phyloP scores from a whole-genome alignment of 2,113 vertebrate species.

The Cervus canadensis region DNA sequence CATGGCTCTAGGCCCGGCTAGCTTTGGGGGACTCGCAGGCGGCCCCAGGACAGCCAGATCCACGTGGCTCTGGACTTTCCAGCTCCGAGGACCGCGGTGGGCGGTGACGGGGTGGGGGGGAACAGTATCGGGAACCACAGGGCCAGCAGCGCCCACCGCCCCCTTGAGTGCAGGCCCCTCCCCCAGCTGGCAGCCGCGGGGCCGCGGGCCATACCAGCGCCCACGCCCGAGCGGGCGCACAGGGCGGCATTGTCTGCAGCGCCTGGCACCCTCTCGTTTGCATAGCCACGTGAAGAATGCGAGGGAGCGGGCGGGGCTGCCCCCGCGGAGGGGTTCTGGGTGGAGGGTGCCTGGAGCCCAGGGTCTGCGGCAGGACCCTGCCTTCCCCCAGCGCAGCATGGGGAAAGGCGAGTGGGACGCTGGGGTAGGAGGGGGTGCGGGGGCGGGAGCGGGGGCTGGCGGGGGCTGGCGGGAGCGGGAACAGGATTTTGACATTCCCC shows the following conservation, averaged over 20 bases:
- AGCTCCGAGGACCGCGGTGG: not conserved
- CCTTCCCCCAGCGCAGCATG: too few relatives aligned
- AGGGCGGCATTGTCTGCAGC: conserved; percentile 62
- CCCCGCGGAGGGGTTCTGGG: not conserved
- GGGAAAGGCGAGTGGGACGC: too few relatives aligned
- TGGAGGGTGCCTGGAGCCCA: not conserved
- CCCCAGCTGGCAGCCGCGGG: not conserved
- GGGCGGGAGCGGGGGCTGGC: not conserved
- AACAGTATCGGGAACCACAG: not conserved
- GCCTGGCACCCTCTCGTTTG: conserved; percentile 66
- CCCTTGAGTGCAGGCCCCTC: not conserved
- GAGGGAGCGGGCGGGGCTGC: conserved; percentile 20
- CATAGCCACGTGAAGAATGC: conserved; percentile 73
- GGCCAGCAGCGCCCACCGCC: not conserved
- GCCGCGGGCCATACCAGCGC: conserved; percentile 63
- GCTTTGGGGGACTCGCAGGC: not conserved
- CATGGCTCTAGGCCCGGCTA: not conserved
- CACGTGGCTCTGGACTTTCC: not conserved
- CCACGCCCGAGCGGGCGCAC: conserved; percentile 58
- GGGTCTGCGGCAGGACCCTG: too few relatives aligned
- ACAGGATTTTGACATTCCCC: conserved; percentile 36
- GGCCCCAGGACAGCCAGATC: not conserved
- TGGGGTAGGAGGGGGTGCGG: too few relatives aligned
- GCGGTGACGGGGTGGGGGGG: not conserved
- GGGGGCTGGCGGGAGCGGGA: not conserved